A percentile compares a stretch with the other conserved stretches of the same genome.
Evolutionary conservation across 2,113 vertebrate genomes (phyloP).

Genomic region (Hepsetus odoe): DNA sequence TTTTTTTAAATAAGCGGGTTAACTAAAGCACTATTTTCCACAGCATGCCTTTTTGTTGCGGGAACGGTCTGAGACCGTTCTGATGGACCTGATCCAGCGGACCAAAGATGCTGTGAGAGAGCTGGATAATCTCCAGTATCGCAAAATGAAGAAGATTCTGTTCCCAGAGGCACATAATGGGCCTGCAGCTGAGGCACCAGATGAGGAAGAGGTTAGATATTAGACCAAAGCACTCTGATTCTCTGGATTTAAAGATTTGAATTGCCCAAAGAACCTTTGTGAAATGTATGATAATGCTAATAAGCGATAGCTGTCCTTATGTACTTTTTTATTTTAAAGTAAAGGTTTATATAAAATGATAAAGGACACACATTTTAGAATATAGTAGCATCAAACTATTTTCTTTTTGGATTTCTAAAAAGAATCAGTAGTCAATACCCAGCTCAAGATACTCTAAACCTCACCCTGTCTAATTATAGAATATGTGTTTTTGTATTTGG

Average conservation of each 20-base stretch:
- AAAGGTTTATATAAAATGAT: too few species aligned
- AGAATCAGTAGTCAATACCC: not conserved
- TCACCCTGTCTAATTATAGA: not conserved
- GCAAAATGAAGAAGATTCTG: slow-evolving; percentile 99
- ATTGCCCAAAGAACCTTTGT: not conserved
- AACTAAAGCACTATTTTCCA: not conserved
- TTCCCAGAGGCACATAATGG: slow-evolving; percentile 98
- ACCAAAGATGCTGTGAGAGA: slow-evolving; percentile 98
- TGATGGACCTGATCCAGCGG: slow-evolving; percentile 96
- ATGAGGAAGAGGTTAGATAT: slow-evolving; percentile 91
- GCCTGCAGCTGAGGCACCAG: slow-evolving; percentile 89
- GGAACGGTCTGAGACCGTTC: slow-evolving; percentile 91
- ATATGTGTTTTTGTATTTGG: slow-evolving; percentile 14
- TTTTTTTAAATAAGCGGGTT: not conserved
- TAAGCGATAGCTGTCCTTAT: too few species aligned
- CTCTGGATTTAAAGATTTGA: not conserved
- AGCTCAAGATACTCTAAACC: too few species aligned
- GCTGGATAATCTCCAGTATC: slow-evolving; percentile 97
- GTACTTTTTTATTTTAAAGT: too few species aligned
- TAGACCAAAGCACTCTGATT: not conserved
- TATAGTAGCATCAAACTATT: not conserved
- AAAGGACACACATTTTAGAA: too few species aligned
- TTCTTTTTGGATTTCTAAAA: not conserved
- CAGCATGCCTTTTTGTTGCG: slow-evolving; percentile 97
- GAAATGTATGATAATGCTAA: too few species aligned